Evolutionary conservation across 2,888 invertebrate genomes (phyloP), one percentile per base, ranked within the genome.

Genomic region (Scotopteryx bipunctaria): DNA sequence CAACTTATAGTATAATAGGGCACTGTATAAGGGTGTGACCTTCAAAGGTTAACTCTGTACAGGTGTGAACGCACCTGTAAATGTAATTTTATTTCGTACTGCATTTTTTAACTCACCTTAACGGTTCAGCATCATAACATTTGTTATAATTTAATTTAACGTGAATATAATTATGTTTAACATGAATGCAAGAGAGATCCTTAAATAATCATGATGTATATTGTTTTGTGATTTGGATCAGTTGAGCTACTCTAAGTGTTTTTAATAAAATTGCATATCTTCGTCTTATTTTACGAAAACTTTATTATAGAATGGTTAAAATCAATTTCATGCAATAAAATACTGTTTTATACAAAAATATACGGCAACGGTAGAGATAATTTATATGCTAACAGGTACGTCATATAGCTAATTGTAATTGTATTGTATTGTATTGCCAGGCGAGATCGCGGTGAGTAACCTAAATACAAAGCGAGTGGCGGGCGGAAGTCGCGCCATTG

Each of bases 381-480:
- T 63, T 42, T 61, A 71, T 69, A 77, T 80, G 76, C 71, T 73
- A 80, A 72, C 68, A 67, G 55, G 63, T 57, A 71, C 76, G 80
- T 78, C 76, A 77, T 71, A 67, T 63, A 78, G 82, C 81, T 86
- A 86, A 86, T 86, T 86, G 81, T 86, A 86, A 84, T 86, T 86
- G 81, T 77, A 84, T 85, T 86, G 81, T 77, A 84, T 85, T 82
- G 77, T 81, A 86, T 86, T 82, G 78, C 73, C 79, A 80, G 81
- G 73, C 69, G 84, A 83, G 83, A 86, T 86, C 76, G 83, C 84
- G 86, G 88, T 88, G 88, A 87, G 81, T 88, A 89, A 88, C 89
- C 88, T 83, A 88, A 86, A 89, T 88, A 87, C 88, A 88, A 89
- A 88, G 83, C 81, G 77, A 71, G 71, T 78, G 78, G 64, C 68